phyloP scores from a whole-genome alignment of 2,888 invertebrate genomes.

The Pyrocoelia pectoralis region DNA sequence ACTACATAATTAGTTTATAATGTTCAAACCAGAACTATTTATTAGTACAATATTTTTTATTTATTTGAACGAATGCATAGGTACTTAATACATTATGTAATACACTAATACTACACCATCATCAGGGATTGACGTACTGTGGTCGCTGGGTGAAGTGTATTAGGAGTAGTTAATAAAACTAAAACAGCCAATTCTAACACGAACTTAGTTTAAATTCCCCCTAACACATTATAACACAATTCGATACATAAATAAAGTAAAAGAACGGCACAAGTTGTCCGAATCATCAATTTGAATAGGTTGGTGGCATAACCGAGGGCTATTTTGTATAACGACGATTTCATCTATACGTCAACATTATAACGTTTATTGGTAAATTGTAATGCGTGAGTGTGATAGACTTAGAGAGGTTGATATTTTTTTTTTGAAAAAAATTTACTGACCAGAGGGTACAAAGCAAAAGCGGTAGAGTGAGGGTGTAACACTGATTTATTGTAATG shows the following conservation, averaged over 20 bases:
- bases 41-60: no score
- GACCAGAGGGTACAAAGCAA: conserved; percentile 39
- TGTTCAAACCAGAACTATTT: no score
- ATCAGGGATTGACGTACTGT: no score
- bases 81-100: no score
- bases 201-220: conserved; percentile 26
- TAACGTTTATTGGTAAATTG: conserved; percentile 14
- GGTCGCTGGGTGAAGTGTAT: no score
- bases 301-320: conserved; percentile 42
- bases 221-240: conserved; percentile 37
- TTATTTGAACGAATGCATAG: no score
- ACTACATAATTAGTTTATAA: no score
- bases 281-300: conserved; percentile 52
- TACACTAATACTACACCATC: no score
- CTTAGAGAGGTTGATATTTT: conserved; percentile 22
- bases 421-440: conserved; percentile 18
- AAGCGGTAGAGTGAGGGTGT: conserved; percentile 48
- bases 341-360: conserved; percentile 24
- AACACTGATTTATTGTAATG: conserved; percentile 60
- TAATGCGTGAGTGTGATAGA: conserved; percentile 24
- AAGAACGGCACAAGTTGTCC: conserved; percentile 46
- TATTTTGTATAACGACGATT: conserved; percentile 22
- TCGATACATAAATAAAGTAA: conserved; percentile 43
- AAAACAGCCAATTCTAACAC: background rate
- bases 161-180: no score